Evolutionary conservation across 2,113 vertebrate genomes (phyloP).

Genomic region (Paraplagusia blochii): DNA sequence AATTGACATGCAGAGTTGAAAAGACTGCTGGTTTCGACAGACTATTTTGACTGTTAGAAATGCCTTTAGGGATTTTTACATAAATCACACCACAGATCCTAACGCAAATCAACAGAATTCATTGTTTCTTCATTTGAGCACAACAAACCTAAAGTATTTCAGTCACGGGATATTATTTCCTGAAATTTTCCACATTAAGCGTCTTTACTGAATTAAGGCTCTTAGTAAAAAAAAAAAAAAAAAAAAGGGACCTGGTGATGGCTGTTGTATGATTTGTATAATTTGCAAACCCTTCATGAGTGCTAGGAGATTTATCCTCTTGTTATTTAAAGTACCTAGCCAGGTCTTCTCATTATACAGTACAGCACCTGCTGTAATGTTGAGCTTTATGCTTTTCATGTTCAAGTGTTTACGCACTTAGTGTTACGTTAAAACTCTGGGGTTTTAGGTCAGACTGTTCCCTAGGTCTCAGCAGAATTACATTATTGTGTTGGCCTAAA

Average conservation of each 20-base stretch:
- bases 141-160: conserved; percentile 14
- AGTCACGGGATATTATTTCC: conserved; percentile 46
- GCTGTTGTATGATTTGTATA: conserved; percentile 56
- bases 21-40: too few relatives aligned
- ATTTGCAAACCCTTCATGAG: conserved; percentile 16
- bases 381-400: neutral
- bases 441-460: conserved; percentile 19
- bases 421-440: neutral
- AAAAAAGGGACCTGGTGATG: conserved; percentile 56
- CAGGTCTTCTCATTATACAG: conserved; percentile 5
- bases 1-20: neutral
- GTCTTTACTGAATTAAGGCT: conserved; percentile 70
- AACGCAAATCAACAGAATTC: too few relatives aligned
- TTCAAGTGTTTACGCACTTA: conserved; percentile 25
- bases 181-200: conserved; percentile 28
- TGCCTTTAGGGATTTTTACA: too few relatives aligned
- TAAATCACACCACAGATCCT: too few relatives aligned
- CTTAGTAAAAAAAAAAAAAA: too few relatives aligned
- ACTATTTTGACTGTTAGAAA: too few relatives aligned
- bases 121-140: neutral
- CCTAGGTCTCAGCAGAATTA: conserved; percentile 6
- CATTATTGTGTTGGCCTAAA: conserved; percentile 30
- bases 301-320: conserved; percentile 3
- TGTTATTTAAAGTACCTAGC: conserved; percentile 24
- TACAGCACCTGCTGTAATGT: neutral